A percentile compares a stretch with the other conserved stretches of the same genome.
Conservation (phyloP, 2,888 invertebrate species). For the Protonemura montana region DNA sequence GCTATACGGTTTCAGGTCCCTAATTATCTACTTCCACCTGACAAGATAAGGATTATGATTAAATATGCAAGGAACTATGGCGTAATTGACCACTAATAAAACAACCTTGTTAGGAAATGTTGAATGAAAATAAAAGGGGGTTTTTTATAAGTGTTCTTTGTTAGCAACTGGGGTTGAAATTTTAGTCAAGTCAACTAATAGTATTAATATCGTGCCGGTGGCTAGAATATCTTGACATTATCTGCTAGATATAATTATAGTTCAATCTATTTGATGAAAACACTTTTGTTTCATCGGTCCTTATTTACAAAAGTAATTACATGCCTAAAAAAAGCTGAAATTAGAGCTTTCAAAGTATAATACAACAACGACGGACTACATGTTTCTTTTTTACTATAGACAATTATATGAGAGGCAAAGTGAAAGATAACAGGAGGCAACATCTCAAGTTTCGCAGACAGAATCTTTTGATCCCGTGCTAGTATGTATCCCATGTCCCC, state of each 20-base stretch:
- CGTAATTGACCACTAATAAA: background rate
- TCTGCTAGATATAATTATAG: background rate
- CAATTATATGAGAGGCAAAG: background rate
- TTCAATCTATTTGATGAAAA: background rate
- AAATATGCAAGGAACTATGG: background rate
- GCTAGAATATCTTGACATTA: background rate
- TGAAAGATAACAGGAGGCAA: background rate
- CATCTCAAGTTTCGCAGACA: background rate
- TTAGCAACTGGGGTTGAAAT: background rate
- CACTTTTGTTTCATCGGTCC: background rate
- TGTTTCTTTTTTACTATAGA: background rate
- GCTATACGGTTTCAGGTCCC: background rate
- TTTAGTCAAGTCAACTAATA: background rate
- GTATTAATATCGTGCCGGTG: no score
- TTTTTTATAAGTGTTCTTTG: background rate
- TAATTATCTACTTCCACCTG: constrained; percentile 17
- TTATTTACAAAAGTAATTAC: constrained; percentile 1
- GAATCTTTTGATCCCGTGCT: background rate
- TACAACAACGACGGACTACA: background rate
- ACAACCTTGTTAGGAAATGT: background rate
- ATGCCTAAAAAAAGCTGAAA: background rate
- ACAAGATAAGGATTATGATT: constrained; percentile 27
- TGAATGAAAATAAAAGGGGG: background rate
- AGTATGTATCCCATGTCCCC: background rate
- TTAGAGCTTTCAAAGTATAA: background rate